Conservation (phyloP, 2,113 vertebrate genomes). For the Callipepla squamata region DNA sequence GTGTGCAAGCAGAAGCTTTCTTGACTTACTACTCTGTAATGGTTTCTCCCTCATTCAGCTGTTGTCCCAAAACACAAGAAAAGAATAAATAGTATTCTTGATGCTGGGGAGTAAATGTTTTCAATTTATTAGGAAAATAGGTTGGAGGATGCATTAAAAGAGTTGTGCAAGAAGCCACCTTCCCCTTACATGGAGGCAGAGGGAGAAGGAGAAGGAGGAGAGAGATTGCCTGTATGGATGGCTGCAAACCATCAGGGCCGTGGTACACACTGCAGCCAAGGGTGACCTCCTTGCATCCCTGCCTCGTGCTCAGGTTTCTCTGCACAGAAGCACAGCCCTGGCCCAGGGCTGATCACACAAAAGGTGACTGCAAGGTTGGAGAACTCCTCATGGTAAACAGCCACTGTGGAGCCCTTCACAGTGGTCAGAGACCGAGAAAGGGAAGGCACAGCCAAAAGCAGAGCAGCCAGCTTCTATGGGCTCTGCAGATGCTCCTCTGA, state of each 20-base stretch:
- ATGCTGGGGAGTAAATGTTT: neutral
- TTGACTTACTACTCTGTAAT: neutral
- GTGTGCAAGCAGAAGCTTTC: neutral
- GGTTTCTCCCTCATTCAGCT: neutral
- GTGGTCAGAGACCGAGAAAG: neutral
- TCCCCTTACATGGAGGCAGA: neutral
- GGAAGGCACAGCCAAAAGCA: neutral
- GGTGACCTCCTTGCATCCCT: neutral
- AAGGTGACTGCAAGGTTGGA: neutral
- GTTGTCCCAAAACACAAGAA: neutral
- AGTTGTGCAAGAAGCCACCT: neutral
- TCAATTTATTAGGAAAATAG: neutral
- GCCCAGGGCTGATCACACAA: neutral
- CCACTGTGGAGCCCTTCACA: neutral
- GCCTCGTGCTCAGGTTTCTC: neutral
- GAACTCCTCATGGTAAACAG: neutral
- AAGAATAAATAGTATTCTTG: neutral
- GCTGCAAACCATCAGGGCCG: neutral
- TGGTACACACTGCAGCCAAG: neutral
- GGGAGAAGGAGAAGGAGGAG: fast-evolving
- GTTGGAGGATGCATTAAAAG: neutral
- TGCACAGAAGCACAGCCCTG: neutral
- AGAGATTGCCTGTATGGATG: neutral
- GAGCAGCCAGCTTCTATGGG: neutral
- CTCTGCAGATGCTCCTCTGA: neutral